phyloP scores from a whole-genome alignment of 2,888 invertebrate species.

The Cerastis rubricosa region DNA sequence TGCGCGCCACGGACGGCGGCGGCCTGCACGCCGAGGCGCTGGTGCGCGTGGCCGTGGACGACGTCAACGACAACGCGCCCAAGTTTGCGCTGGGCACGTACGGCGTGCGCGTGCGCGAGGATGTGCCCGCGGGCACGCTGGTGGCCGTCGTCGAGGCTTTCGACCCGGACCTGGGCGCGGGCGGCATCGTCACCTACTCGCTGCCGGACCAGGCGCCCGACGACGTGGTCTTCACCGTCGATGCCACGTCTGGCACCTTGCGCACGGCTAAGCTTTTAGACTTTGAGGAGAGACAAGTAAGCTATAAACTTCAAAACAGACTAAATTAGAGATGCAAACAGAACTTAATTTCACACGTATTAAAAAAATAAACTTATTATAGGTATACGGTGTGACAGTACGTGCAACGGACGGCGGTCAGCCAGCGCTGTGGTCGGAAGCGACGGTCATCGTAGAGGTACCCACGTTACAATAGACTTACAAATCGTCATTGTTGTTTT shows the following conservation, averaged over 20 bases:
- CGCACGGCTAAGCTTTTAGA: conserved; percentile 95
- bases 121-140: conserved; percentile 96
- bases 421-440: conserved; percentile 95
- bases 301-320: conserved; percentile 7
- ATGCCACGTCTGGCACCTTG: conserved; percentile 96
- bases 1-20: conserved; percentile 95
- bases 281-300: conserved; percentile 95
- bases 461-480: not conserved
- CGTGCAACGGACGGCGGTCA: conserved; percentile 96
- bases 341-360: not conserved
- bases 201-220: conserved; percentile 92
- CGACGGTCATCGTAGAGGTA: conserved; percentile 94
- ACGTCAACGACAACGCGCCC: conserved; percentile 97
- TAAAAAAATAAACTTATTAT: not conserved
- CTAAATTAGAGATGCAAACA: not conserved
- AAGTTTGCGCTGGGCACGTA: conserved; percentile 94
- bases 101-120: conserved; percentile 96
- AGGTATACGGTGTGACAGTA: conserved; percentile 96
- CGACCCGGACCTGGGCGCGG: conserved; percentile 96
- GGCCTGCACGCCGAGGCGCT: conserved; percentile 95
- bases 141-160: conserved; percentile 95
- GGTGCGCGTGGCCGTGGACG: conserved; percentile 95
- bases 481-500: not conserved
- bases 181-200: conserved; percentile 95
- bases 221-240: conserved; percentile 95